Evolutionary conservation across 2,113 vertebrate species (phyloP), one percentile per base, ranked within the genome.

Genomic region (Amphiprion percula): DNA sequence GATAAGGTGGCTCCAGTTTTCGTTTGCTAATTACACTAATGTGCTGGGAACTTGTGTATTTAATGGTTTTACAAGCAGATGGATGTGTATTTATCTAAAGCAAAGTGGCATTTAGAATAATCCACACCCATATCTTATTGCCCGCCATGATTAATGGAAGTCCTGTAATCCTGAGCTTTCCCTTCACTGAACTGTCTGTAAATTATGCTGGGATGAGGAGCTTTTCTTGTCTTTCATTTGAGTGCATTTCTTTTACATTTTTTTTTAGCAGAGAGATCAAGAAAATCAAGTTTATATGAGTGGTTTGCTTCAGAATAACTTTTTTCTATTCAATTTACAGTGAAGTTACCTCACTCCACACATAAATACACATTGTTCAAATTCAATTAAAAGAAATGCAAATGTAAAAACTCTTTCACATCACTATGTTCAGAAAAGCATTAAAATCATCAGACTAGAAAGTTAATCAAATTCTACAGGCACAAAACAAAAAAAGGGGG

Each of bases 51-150:
- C 12, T 14, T 56, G 62, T 73, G 76, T 63, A 56, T 72, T 78
- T 54, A 77, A 64, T 17, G 56, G 60, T 30, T 85, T 83, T 77
- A 80, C 68, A 49, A 80, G n/a, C 79, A 80, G 76, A 76, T 60
- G 78, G 74, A 53, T 76, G 49, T 58, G 54, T 58, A 23, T 37
- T 74, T 47, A 82, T 62, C 67, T 58, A 49, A 69, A 68, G 41
- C 37, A 49, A 69, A 72, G 72, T 82, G 52, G 1, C 59, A 63
- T 80, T 74, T 68, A 54, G 17, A 69, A 30, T 75, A 68, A 77
- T 72, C 77, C 74, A 55, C 49, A 52, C 41, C 39, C 28, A 74
- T 79, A 64, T 63, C 46, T 82, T 77, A 30, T 62, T 66, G 5
- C 44, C 21, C 41, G 33, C 33, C 33, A 37, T 10, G 33, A 9